Conservation (phyloP, 2,113 vertebrate genomes). For the Mandrillus leucophaeus region DNA sequence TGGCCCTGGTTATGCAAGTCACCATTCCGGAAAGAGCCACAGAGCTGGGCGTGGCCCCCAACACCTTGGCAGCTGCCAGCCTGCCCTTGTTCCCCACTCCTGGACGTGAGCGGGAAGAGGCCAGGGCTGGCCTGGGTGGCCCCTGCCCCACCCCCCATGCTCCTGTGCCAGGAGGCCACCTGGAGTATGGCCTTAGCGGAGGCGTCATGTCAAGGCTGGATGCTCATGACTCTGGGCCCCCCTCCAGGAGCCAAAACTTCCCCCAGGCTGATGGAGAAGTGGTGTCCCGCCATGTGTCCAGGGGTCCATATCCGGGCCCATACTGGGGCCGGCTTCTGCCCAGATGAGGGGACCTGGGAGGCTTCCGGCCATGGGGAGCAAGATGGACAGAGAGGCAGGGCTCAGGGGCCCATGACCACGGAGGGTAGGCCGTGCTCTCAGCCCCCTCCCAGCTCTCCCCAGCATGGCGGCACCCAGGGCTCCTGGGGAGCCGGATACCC, state of each 20-base stretch:
- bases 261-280: accelerated
- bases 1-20: not conserved
- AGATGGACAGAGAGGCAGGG: accelerated
- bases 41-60: not conserved
- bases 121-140: not conserved
- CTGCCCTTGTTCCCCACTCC: not conserved
- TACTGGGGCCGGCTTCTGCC: not conserved
- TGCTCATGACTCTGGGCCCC: not conserved
- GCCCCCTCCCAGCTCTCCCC: accelerated
- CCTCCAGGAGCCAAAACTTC: not conserved
- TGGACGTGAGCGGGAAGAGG: not conserved
- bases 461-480: not conserved
- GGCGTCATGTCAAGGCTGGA: accelerated
- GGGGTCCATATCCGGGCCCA: accelerated
- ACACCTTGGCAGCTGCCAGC: not conserved
- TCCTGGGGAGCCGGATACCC: too few relatives aligned
- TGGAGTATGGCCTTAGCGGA: not conserved
- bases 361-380: accelerated
- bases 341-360: not conserved
- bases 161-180: not conserved
- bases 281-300: accelerated
- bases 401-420: not conserved
- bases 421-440: not conserved
- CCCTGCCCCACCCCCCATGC: not conserved
- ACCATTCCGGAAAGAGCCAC: not conserved